Evolutionary conservation across 2,797 vertebrate species (phyloP), one percentile per base, ranked within the genome.

Genomic region (Propithecus perrieri): DNA sequence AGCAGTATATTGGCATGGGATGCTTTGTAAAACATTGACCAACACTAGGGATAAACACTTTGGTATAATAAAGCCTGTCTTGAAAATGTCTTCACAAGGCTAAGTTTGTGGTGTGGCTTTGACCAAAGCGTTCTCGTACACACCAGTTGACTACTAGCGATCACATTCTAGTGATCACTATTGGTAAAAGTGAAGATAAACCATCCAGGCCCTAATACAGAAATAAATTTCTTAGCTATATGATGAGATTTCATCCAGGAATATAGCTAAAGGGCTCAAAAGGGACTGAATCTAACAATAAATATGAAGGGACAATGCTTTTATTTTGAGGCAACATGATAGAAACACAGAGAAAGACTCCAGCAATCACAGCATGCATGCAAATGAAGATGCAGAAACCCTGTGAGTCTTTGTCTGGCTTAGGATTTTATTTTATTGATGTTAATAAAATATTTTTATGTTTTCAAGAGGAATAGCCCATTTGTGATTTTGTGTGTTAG

Each of bases 351-450:
- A 78, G 48, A 79, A 71, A 18, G 48, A 69, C 1, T 2, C 50
- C 2, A 7, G 17, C 5, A 9, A 35, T 2, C 33, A 4, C 0
- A 8, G 14, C 41, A 5, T 1, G 30, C 43, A 59, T 1, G 11
- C 33, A 6, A 57, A 74, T 11, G 18, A 50, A 30, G 67, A 14
- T 2, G 13, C 15, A 43, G 53, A 22, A 12, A 18, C 17, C 53
- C 4, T 0, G 1, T 0, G 4, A 6, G 48, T 30, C 67, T 72
- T 6, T 35, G n/a, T 69, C 50, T 41, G 80, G n/a, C 53, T 67
- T 83, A 26, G 4, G 75, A 46, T 80, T 74, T 86, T 50, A 86
- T 38, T 97, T 94, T 43, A 78, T 22, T 18, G 67, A 15, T 6
- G 33, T 7, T 17, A 89, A 61, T 76, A 84, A 63, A 89, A 38